Evolutionary conservation across 1,140 invertebrate species (phyloP), one percentile per base, ranked within the genome.

Genomic region (Contarinia nasturtii): DNA sequence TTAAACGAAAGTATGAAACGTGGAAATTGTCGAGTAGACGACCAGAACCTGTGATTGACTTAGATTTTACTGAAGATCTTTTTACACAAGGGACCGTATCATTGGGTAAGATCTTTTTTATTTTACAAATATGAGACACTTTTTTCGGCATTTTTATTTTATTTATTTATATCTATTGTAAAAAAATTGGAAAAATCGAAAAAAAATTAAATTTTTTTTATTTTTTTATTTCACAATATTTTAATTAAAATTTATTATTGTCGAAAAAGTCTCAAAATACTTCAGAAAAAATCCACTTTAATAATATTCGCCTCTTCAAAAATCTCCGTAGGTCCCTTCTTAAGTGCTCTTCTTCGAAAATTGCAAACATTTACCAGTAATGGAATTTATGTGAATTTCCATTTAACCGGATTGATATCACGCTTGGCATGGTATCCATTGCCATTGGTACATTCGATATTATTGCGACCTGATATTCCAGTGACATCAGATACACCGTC

Each of bases 401-500:
- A 90, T 57, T 67, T 95, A 38, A 94, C 89, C 5, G 85, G 85
- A 1, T 67, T 95, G 8, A 74, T 98, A 15, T 81, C 86, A 36
- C 76, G 86, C 48, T 67, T 98, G 34, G 82, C 87, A 3, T 76
- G 81, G 38, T 91, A 90, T 64, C 83, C 90, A 0, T 83, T 94
- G 51, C 85, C 88, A 2, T 63, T 96, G 15, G 66, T 96, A 8
- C 75, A 84, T 44, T 86, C 89, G 1, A 80, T 94, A 60, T 67
- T 97, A 22, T 69, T 96, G 11, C 88, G 89, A 59, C 78, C 87
- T 50, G 82, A 80, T 48, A 75, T 91, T 45, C 79, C 88, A 45
- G 78, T 91, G 55, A 87, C 91, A 59, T 86, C 88, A 2, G 84
- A 84, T 56, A 83, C 93, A 52, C 82, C 86, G 59, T 92, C 87